Base-by-base conservation (phyloP, 2,113 vertebrate genomes). In the Phyllopteryx taeniolatus region DNA sequence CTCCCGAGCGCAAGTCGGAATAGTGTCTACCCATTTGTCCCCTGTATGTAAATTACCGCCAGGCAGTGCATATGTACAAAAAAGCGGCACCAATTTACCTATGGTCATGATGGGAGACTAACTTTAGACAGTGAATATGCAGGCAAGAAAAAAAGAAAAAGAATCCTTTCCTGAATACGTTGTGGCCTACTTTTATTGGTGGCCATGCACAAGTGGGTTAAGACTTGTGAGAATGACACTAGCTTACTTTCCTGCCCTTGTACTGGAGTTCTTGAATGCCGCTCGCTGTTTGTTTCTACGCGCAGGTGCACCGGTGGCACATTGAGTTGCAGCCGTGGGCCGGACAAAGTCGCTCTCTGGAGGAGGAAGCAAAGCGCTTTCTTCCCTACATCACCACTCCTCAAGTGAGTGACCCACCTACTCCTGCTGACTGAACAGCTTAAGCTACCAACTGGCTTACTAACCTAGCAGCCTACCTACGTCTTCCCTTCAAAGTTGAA, bases 271-370 rank as follows among this genome's bases (percentile, higher is more conserved):
- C 61, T 71, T 67, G 35, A 11, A 63, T 42, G 4, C 10, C 47
- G 5, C 12, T 44, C 33, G 46, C 11, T 77, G 62, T 71, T n/a
- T 56, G 42, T 67, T n/a, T 59, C 13, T 46, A 8, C 67, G 42
- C 47, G 2, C 83, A 99, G 97, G 49, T 83, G 73, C 74, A 88
- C 54, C 93, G 95, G 60, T 98, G 96, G 97, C 95, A 91, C 44
- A 94, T 98, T 72, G 87, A 94, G 13, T 88, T 98, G 33, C 94
- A 98, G 8, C 96, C 96, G 0, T 98, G 96, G 96, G 96, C 95
- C 73, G 89, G 92, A 73, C 82, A 93, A 51, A 91, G 80, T 27
- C 94, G 80, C 61, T 94, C 94, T 22, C 89, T 99, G 85, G 89
- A 91, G 79, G 94, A 95, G 0, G 97, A 99, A 85, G 96, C 96